Evolutionary conservation across 2,888 invertebrate genomes (phyloP), one percentile per base, ranked within the genome.

Genomic region (Chaetogeoica ovagalla): DNA sequence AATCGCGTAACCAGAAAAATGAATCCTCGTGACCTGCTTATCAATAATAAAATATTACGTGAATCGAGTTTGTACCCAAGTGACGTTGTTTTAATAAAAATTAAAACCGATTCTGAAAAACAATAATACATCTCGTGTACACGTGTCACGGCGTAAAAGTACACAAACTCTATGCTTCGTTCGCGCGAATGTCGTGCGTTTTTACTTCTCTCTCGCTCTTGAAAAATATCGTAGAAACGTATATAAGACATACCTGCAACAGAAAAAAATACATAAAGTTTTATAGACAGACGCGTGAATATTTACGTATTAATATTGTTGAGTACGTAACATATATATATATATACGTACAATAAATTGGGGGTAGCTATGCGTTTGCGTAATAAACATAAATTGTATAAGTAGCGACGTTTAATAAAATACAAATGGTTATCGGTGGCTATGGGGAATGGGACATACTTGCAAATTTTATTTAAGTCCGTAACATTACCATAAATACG

Each of bases 401-500:
- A 75, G 57, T 66, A 39, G 39, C 13, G 7, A 23, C 63, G 55
- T 74, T 74, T 74, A 74, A 74, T 65, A 43, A 75, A 75, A 75
- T 19, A 66, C 55, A 39, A 75, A 75, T 43, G 55, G 59, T 66
- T 75, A 55, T 74, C 17, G 37, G 6, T 37, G 1, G 5, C 52
- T 37, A n/a, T 70, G 57, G 13, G n/a, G 59, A 43, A 43, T 19
- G 23, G 19, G 21, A 30, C 6, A 57, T 70, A 70, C 62, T 71
- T 62, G n/a, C 60, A 79, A 79, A 79, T 71, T 52, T 37, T 71
- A 63, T 63, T 70, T 70, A 62, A 79, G 71, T 63, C 70, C 37
- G 65, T 79, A 71, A 69, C 52, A 77, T 79, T 79, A 79, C 63
- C 71, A 79, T 79, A 79, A 63, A 79, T 63, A 79, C 79, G 62